Evolutionary conservation across 1,140 invertebrate genomes (phyloP), one percentile per base, ranked within the genome.

Genomic region (Melitaea cinxia): DNA sequence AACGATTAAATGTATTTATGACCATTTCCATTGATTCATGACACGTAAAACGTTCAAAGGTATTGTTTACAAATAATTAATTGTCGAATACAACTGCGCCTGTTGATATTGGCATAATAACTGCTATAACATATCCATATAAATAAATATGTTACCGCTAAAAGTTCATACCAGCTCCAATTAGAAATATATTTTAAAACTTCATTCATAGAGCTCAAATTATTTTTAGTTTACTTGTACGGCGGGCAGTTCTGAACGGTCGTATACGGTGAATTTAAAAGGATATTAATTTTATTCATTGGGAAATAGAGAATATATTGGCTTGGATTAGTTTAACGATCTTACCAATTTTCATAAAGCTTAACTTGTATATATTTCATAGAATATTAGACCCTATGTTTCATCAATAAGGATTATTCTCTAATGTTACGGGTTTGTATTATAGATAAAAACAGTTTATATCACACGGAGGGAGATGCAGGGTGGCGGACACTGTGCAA

Each of bases 31-130:
- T 57, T 65, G 19, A 64, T 68, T 66, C 67, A 65, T 61, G 54
- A 63, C 62, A 72, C 70, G 68, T 65, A 70, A 78, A 75, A 74
- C 67, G 69, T 59, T 64, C 63, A 35, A 26, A 72, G 70, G 76
- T 84, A 77, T 77, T 88, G 80, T 87, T 87, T 88, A 85, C 87
- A 83, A 86, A 87, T 87, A 87, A 89, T 89, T 88, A 89, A 88
- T 89, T 77, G 85, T 79, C 80, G 75, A 82, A 84, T 85, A 83
- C 83, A 87, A 85, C 83, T 87, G 81, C 70, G 75, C 61, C 80
- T 83, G 78, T 82, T 85, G 78, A 82, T 85, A 86, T 78, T 82
- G 82, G 64, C 81, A 78, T 85, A 82, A 89, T 89, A 85, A 85
- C 87, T 85, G 78, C 79, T 80, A 78, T 77, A 68, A 73, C 73